A percentile compares a stretch with the other conserved stretches of the same genome.
These are phyloP conservation scores for Argyrosomus japonicus DNA, from an alignment of 2,113 vertebrate species.

Conservation along the genomic window DNA sequence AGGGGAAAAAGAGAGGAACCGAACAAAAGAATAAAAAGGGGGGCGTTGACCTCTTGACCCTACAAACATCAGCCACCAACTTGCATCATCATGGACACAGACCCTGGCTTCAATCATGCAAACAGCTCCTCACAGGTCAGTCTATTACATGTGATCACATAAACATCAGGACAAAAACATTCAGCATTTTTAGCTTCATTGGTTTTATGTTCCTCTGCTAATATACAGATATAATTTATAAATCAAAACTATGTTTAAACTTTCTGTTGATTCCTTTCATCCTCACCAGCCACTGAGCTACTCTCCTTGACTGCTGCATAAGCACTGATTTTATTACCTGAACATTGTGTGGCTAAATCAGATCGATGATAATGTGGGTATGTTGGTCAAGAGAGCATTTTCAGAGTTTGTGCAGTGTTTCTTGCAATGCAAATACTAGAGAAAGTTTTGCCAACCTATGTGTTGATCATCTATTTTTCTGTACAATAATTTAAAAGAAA, in stretches of 20 bases:
- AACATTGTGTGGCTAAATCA: background rate
- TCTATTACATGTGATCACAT: background rate
- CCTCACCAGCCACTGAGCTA: background rate
- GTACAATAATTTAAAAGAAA: background rate
- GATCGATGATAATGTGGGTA: background rate
- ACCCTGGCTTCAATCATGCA: slow-evolving; percentile 1
- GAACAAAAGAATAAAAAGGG: background rate
- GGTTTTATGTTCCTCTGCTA: background rate
- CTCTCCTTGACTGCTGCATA: background rate
- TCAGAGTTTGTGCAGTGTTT: background rate
- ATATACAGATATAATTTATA: background rate
- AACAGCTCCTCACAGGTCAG: slow-evolving; percentile 63
- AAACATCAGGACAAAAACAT: background rate
- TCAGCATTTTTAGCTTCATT: background rate
- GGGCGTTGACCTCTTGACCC: slow-evolving; percentile 50
- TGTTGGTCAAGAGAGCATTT: background rate
- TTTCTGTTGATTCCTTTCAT: background rate
- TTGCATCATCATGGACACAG: slow-evolving; percentile 67
- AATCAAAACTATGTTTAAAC: background rate
- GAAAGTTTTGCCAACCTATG: background rate
- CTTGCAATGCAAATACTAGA: background rate
- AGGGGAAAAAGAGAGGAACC: background rate
- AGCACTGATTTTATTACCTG: background rate
- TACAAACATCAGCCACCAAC: slow-evolving; percentile 1
- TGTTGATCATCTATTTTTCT: background rate